These are phyloP conservation scores for Parnassius orleans DNA, from an alignment of 2,888 invertebrate species.

Conservation along the genomic window DNA sequence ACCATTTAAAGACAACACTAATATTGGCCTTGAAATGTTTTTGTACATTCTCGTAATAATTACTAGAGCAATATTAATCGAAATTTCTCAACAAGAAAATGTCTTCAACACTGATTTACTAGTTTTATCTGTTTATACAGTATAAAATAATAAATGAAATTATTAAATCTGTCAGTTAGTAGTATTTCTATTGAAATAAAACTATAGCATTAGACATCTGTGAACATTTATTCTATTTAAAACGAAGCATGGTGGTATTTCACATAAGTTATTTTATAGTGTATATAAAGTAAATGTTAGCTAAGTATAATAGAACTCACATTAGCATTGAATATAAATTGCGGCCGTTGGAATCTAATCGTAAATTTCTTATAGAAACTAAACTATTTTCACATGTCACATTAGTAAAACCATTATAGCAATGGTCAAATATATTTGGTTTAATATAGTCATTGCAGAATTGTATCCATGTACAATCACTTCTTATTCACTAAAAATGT, in stretches of 20 bases:
- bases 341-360: background rate
- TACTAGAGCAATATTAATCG: too few relatives aligned
- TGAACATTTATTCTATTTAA: background rate
- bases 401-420: slow-evolving; percentile 4
- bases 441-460: slow-evolving; percentile 19
- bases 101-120: too few relatives aligned
- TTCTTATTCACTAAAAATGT: slow-evolving; percentile 18
- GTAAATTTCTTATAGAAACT: slow-evolving; percentile 1
- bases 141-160: too few relatives aligned
- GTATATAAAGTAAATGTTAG: background rate
- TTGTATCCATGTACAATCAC: slow-evolving; percentile 21
- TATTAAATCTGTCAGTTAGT: background rate
- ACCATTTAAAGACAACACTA: background rate
- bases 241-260: too few relatives aligned
- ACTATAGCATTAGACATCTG: background rate
- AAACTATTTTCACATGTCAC: slow-evolving; percentile 13
- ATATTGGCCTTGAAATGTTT: background rate
- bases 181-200: background rate
- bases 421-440: slow-evolving; percentile 22
- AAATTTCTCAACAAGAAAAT: too few relatives aligned
- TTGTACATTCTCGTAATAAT: too few relatives aligned
- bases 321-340: background rate
- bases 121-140: too few relatives aligned
- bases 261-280: too few relatives aligned
- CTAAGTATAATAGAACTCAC: background rate